phyloP scores from a whole-genome alignment of 2,113 vertebrate genomes.

The Albula glossodonta region DNA sequence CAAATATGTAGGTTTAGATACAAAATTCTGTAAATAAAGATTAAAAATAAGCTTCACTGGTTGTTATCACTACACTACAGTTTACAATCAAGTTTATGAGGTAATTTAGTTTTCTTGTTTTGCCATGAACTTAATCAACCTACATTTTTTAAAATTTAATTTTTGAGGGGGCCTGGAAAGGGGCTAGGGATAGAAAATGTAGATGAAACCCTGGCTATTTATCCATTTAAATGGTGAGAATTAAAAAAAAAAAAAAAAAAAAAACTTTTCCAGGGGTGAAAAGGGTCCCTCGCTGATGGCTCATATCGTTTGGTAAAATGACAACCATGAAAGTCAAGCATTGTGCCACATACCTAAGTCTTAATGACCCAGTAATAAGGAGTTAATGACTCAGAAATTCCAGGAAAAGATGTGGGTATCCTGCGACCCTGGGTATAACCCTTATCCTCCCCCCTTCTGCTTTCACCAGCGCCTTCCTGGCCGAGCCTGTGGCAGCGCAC shows the following conservation, averaged over 20 bases:
- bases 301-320: conserved; percentile 22
- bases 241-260: not conserved
- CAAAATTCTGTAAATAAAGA: conserved; percentile 83
- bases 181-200: conserved; percentile 23
- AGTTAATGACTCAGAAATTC: conserved; percentile 48
- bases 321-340: conserved; percentile 15
- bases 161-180: conserved; percentile 48
- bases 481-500: not conserved
- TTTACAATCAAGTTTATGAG: conserved; percentile 82
- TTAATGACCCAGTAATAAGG: conserved; percentile 41
- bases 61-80: conserved; percentile 73
- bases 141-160: conserved; percentile 53
- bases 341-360: conserved; percentile 43
- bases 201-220: conserved; percentile 23
- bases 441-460: conserved; percentile 13
- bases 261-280: not conserved
- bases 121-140: conserved; percentile 59
- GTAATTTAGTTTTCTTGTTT: conserved; percentile 73
- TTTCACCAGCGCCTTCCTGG: not conserved
- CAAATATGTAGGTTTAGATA: conserved; percentile 84
- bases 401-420: conserved; percentile 31
- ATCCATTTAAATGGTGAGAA: not conserved
- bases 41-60: conserved; percentile 81
- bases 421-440: conserved; percentile 5
- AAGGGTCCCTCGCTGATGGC: not conserved